phyloP scores from a whole-genome alignment of 2,888 invertebrate species.

The Lypha dubia region DNA sequence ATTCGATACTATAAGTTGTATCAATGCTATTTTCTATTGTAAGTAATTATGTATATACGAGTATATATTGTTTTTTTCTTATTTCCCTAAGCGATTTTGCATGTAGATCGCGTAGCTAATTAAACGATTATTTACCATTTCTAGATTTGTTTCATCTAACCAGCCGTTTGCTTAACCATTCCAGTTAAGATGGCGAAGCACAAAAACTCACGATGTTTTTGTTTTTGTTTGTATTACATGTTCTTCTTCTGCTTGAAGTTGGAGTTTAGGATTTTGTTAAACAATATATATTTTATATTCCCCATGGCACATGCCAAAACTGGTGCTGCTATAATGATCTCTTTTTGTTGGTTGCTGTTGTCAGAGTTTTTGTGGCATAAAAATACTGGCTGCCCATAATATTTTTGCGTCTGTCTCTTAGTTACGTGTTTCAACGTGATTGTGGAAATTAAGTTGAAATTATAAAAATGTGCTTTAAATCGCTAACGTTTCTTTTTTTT shows the following conservation, averaged over 20 bases:
- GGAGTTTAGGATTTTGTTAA: slow-evolving; percentile 40
- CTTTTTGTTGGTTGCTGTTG: slow-evolving; percentile 32
- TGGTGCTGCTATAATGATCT: slow-evolving; percentile 65
- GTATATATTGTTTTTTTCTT: slow-evolving; percentile 3
- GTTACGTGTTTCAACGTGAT: slow-evolving; percentile 30
- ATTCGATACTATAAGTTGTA: slow-evolving; percentile 9
- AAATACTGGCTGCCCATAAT: slow-evolving; percentile 43
- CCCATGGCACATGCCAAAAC: slow-evolving; percentile 69
- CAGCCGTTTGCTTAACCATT: slow-evolving; percentile 42
- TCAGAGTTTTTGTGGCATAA: slow-evolving; percentile 21
- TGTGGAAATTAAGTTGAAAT: slow-evolving; percentile 54
- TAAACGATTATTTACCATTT: slow-evolving; percentile 78
- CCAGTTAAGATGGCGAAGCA: neutral
- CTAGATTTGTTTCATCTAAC: slow-evolving; percentile 63
- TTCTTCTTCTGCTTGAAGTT: slow-evolving; percentile 41
- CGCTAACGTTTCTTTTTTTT: slow-evolving; percentile 55
- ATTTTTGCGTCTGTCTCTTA: neutral
- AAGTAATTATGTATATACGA: neutral
- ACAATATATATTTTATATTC: slow-evolving; percentile 63
- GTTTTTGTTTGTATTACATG: slow-evolving; percentile 4
- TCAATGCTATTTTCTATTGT: slow-evolving; percentile 26
- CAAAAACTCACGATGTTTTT: slow-evolving; percentile 19
- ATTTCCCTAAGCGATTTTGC: slow-evolving; percentile 72
- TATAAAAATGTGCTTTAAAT: slow-evolving; percentile 53
- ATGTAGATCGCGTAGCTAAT: slow-evolving; percentile 81